Evolutionary conservation across 2,797 vertebrate species (phyloP), one percentile per base, ranked within the genome.

Genomic region (Danio aesculapii): DNA sequence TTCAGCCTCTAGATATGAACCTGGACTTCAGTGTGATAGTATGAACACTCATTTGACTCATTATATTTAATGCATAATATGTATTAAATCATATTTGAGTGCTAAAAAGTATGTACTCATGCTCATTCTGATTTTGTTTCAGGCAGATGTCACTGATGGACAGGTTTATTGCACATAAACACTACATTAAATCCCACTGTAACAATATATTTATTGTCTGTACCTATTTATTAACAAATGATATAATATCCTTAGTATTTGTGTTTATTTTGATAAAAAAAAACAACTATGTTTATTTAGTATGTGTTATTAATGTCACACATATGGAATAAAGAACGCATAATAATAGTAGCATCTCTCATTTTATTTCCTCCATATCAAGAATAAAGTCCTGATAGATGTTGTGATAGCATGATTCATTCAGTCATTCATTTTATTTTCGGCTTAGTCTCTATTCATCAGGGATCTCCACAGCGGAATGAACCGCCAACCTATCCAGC

Each of bases 221-320:
- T 73, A 81, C 52, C 59, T 81, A 81, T 81, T 81, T 81, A 81
- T 81, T 81, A 30, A 57, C 43, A 41, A 70, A 70, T 14, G 43
- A 30, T 57, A 47, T 70, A n/a, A 61, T 61, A 43, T 61, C 21
- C 41, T 69, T 49, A 68, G 53, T 52, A 57, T 30, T 30, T 61
- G n/a, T 70, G 46, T 68, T 14, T 76, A 52, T 82, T 82, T 77
- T 82, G 55, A 62, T 77, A 61, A 69, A 69, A 69, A 69, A 72
- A 78, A 62, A 30, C 17, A n/a, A 41, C 30, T 1, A 52, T 73
- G 68, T 81, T 74, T 55, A 53, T 81, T 44, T 81, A 14, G 63
- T 73, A 46, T 63, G 61, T 50, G 9, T 49, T 69, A 30, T 82
- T 75, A n/a, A 52, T 78, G 66, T 59, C 30, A 69, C 44, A n/a